phyloP scores from a whole-genome alignment of 2,888 invertebrate species.

The Mactromeris polynyma region DNA sequence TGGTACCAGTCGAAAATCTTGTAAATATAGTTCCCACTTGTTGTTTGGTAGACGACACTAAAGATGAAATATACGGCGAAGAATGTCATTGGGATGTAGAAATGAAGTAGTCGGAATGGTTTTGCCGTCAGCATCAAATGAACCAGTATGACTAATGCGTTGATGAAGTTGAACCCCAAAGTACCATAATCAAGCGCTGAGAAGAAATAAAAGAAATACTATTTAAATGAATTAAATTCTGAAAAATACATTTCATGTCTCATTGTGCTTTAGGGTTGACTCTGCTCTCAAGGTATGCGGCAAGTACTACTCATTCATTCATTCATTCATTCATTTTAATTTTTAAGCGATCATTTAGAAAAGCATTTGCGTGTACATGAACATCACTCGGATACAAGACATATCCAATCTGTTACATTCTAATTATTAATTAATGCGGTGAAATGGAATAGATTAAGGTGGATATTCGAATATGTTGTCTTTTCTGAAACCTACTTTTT shows the following conservation, averaged over 20 bases:
- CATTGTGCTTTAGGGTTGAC: too few relatives aligned
- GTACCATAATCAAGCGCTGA: slow-evolving; percentile 50
- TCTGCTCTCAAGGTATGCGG: too few relatives aligned
- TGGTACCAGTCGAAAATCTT: slow-evolving; percentile 52
- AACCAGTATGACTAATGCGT: slow-evolving; percentile 36
- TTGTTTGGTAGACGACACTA: slow-evolving; percentile 25
- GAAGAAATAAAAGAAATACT: not conserved
- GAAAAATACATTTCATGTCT: too few relatives aligned
- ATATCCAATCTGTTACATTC: too few relatives aligned
- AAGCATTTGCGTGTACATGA: too few relatives aligned
- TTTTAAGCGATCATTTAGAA: too few relatives aligned
- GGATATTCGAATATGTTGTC: not conserved
- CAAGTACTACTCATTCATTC: too few relatives aligned
- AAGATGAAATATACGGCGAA: slow-evolving; percentile 20
- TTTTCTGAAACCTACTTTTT: slow-evolving; percentile 17
- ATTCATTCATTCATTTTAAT: too few relatives aligned
- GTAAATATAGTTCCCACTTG: slow-evolving; percentile 37
- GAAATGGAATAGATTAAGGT: too few relatives aligned
- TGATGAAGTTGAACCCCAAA: slow-evolving; percentile 43
- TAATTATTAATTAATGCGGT: too few relatives aligned
- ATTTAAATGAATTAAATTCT: not conserved
- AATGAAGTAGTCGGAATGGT: slow-evolving; percentile 57
- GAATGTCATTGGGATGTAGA: slow-evolving; percentile 48
- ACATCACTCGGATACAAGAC: too few relatives aligned
- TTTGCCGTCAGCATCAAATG: slow-evolving; percentile 49